A percentile compares a stretch with the other conserved stretches of the same genome.
phyloP scores from a whole-genome alignment of 2,888 invertebrate genomes.

The Leptura quadrifasciata region DNA sequence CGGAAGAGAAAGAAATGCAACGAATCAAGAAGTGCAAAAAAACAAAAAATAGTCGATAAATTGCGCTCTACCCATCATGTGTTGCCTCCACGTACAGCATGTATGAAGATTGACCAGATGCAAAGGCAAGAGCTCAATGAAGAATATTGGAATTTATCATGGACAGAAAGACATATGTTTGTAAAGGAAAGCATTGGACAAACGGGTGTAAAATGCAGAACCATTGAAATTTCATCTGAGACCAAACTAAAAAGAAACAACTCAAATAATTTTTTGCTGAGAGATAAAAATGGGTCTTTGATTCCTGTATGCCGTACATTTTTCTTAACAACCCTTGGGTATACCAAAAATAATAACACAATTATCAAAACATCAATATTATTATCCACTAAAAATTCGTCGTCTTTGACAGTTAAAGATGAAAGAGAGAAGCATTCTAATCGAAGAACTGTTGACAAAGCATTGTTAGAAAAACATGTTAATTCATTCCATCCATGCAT shows the following conservation, averaged over 20 bases:
- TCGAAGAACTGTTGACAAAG: too few species aligned
- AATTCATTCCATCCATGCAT: too few species aligned
- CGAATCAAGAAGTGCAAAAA: too few species aligned
- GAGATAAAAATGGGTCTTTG: constrained; percentile 22
- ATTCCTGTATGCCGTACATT: constrained; percentile 23
- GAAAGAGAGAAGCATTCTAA: too few species aligned
- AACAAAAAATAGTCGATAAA: too few species aligned
- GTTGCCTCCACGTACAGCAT: constrained; percentile 39
- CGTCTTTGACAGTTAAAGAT: too few species aligned
- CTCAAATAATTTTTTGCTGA: constrained; percentile 35
- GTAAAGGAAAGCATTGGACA: constrained; percentile 40
- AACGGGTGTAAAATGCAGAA: constrained; percentile 30
- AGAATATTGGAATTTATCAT: constrained; percentile 41
- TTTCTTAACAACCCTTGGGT: constrained; percentile 3
- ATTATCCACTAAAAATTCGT: too few species aligned
- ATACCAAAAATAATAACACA: too few species aligned
- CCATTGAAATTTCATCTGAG: background rate
- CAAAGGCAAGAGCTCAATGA: constrained; percentile 41
- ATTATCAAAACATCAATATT: too few species aligned
- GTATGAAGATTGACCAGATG: constrained; percentile 30
- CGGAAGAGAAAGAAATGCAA: too few species aligned
- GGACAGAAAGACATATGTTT: constrained; percentile 8
- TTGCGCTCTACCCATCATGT: constrained; percentile 15
- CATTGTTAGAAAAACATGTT: too few species aligned
- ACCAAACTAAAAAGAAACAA: constrained; percentile 34